Percentiles rank a stretch among this genome's conserved stretches.
Conservation (phyloP, 2,797 vertebrate species). For the Lerista edwardsae region DNA sequence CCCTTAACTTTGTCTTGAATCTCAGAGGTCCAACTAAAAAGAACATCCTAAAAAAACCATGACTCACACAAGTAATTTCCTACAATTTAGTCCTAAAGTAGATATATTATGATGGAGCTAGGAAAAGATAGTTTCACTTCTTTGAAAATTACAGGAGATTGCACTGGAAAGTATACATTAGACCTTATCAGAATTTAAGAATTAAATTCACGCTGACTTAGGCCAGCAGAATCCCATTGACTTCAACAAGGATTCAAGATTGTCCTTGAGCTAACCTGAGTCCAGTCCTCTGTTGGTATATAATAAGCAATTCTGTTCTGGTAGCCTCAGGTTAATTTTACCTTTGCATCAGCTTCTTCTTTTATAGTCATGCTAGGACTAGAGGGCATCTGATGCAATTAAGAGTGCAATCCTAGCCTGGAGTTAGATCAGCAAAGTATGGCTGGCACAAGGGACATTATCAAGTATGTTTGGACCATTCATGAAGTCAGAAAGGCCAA, state of each 20-base stretch:
- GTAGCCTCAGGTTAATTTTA: background rate
- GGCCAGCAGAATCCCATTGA: conserved; percentile 7
- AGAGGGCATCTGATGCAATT: background rate
- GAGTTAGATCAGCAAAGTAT: too few species aligned
- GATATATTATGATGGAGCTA: conserved; percentile 14
- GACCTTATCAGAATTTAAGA: conserved; percentile 19
- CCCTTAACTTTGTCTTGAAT: background rate
- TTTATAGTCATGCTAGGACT: background rate
- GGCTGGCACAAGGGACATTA: too few species aligned
- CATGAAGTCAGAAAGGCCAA: too few species aligned
- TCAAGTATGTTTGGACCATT: too few species aligned
- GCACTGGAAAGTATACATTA: conserved; percentile 1
- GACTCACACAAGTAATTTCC: background rate
- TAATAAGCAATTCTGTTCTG: conserved; percentile 7
- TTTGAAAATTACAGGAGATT: conserved; percentile 32
- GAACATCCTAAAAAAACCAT: conserved; percentile 9
- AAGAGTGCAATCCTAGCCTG: too few species aligned
- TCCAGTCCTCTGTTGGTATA: conserved; percentile 27
- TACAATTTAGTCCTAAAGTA: conserved; percentile 9
- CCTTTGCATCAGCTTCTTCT: background rate
- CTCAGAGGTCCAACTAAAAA: background rate
- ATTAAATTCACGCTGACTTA: conserved; percentile 31
- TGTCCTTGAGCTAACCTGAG: conserved; percentile 27
- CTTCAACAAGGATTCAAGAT: conserved; percentile 16
- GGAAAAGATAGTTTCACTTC: conserved; percentile 24